Evolutionary conservation across 2,797 vertebrate genomes (phyloP), one percentile per base, ranked within the genome.

Genomic region (Holocentrus rufus): DNA sequence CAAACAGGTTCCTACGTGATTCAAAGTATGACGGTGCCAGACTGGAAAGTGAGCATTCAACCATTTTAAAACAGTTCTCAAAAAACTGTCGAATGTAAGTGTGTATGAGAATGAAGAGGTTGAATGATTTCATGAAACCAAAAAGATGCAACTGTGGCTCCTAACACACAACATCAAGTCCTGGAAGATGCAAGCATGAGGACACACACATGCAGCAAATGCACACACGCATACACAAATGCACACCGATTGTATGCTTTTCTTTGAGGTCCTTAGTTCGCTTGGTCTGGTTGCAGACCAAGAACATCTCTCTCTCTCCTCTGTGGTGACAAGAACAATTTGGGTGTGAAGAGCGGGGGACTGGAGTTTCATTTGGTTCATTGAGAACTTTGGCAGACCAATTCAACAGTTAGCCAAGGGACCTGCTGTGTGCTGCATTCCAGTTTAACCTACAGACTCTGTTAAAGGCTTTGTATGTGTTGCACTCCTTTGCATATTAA

Each of bases 231-330:
- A 58, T 23, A 25, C 44, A 69, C 56, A 50, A 55, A 69, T 60
- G 50, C 57, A 61, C 20, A 47, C 2, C 7, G 9, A 63, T 67
- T 54, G 78, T 67, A 65, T 69, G 4, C 69, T 74, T 74, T 67
- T 65, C 73, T 66, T 70, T 61, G 63, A 50, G 73, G 53, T 76
- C 25, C 8, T 53, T 46, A 27, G 61, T 76, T 78, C 79, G 67
- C 53, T 79, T 70, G 49, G 55, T 79, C 79, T 88, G 80, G 76
- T 80, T 64, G 70, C 56, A 56, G 82, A 83, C 78, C 83, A 85
- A 87, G 69, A 90, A 77, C 80, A 83, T 82, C 84, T 83, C 79
- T 63, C 77, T 79, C 74, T 78, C 54, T 69, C 83, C 71, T 65
- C 71, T 58, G 76, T 49, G 70, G 71, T 82, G 77, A 87, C 87